Evolutionary conservation across 2,797 vertebrate species (phyloP), one percentile per base, ranked within the genome.

Genomic region (Acipenser transmontanus): DNA sequence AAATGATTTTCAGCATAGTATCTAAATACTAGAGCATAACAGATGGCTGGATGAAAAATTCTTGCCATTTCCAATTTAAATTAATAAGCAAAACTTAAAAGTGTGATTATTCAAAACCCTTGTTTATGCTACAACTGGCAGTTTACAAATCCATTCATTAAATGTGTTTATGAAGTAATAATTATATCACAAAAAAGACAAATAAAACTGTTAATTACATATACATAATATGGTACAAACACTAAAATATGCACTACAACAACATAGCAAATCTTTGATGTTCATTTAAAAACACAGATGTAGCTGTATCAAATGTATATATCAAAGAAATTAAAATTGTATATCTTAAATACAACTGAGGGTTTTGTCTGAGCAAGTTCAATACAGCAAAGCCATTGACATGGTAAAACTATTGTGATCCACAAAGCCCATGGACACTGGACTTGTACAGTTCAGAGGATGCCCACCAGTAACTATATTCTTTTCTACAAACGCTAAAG

Each of bases 111-210:
- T 50, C 60, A 54, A 60, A 69, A 63, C 50, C 65, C 49, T 49
- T 34, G 34, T 34, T 61, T 63, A 13, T 64, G 59, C 60, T 61
- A 67, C 63, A 78, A 10, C 51, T 66, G 65, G 71, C 72, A 78
- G 73, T 70, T 80, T 82, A 73, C 78, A 81, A 81, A 84, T 79
- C 49, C 52, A 13, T 65, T 49, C 47, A 69, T 59, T 54, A 64
- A 72, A 67, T 69, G 62, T 11, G 34, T 66, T 67, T 8, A 56
- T 10, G 9, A 65, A 65, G n/a, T 81, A 84, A 77, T 81, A 84
- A 77, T 82, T 67, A 84, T 82, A 79, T 87, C 85, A 87, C 79
- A 84, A 79, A 79, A 75, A 80, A 75, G 61, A 83, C 67, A 54
- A 54, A 50, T 51, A 14, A 66, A 56, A 57, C 34, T 79, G 78